Conservation (phyloP, 2,113 vertebrate genomes). For the Syngnathus scovelli region DNA sequence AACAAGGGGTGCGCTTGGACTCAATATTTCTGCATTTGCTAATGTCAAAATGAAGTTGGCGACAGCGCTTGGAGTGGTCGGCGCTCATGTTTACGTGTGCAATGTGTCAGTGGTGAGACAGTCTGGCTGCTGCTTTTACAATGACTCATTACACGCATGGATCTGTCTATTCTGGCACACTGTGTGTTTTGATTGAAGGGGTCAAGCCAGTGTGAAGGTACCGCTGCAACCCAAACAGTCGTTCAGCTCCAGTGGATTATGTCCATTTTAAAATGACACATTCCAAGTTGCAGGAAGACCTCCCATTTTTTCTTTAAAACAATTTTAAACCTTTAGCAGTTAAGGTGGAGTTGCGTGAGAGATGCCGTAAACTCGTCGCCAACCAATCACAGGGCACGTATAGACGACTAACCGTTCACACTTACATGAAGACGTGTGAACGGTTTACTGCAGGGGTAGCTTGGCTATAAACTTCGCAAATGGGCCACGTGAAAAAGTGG, state of each 20-base stretch:
- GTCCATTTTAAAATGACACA: not conserved
- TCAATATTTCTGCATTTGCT: slow-evolving; percentile 57
- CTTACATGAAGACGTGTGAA: too few relatives aligned
- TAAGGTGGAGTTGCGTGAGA: too few relatives aligned
- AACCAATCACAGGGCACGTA: too few relatives aligned
- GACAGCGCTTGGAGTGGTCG: not conserved
- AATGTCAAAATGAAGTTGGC: not conserved
- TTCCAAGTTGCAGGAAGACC: not conserved
- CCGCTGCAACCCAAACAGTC: not conserved
- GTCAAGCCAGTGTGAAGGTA: slow-evolving; percentile 44
- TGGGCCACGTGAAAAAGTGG: too few relatives aligned
- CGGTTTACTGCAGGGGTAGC: too few relatives aligned
- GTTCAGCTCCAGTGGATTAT: not conserved
- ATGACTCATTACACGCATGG: slow-evolving; percentile 39
- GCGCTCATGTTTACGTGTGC: not conserved
- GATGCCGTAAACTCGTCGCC: too few relatives aligned
- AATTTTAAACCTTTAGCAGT: too few relatives aligned
- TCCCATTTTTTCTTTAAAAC: not conserved
- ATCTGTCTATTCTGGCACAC: slow-evolving; percentile 34
- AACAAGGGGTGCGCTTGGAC: slow-evolving; percentile 56
- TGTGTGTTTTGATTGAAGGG: slow-evolving; percentile 12
- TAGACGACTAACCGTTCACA: too few relatives aligned
- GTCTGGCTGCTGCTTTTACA: slow-evolving; percentile 58
- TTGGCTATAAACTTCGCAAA: too few relatives aligned
- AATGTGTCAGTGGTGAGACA: slow-evolving; percentile 44